Percentiles rank a stretch among this genome's conserved stretches.
These are phyloP conservation scores for Corythornis vintsioides DNA, from an alignment of 2,113 vertebrate species.

Conservation along the genomic window DNA sequence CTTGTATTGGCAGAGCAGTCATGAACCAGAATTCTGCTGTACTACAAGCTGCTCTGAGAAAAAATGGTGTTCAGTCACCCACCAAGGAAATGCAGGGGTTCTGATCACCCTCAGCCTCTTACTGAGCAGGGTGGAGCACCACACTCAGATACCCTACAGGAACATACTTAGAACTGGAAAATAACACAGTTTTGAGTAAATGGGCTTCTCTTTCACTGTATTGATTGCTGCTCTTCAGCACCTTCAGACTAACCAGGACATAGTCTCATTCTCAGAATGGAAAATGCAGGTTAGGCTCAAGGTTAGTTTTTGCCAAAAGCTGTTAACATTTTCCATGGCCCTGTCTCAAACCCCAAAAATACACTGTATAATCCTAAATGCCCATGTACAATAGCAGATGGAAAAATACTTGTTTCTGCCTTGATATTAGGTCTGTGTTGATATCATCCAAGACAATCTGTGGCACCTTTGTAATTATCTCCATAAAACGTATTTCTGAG, in stretches of 20 bases:
- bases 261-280: background rate
- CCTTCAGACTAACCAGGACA: background rate
- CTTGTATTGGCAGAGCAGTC: background rate
- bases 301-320: background rate
- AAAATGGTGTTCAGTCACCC: background rate
- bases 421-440: background rate
- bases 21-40: background rate
- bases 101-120: background rate
- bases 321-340: background rate
- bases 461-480: background rate
- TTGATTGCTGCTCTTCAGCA: background rate
- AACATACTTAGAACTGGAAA: background rate
- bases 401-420: background rate
- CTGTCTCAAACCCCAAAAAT: background rate
- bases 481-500: background rate
- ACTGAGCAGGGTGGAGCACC: fast-evolving
- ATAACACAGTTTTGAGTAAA: background rate
- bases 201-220: background rate
- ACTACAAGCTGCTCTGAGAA: background rate
- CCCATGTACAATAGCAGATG: background rate
- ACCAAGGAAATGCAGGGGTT: background rate
- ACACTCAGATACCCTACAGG: background rate
- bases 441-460: background rate
- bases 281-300: background rate
- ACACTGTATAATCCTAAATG: background rate